Evolutionary conservation across 92 coral and sea anemone genomes (phyloP), one percentile per base, ranked within the genome.

Genomic region (Siderastrea radians): DNA sequence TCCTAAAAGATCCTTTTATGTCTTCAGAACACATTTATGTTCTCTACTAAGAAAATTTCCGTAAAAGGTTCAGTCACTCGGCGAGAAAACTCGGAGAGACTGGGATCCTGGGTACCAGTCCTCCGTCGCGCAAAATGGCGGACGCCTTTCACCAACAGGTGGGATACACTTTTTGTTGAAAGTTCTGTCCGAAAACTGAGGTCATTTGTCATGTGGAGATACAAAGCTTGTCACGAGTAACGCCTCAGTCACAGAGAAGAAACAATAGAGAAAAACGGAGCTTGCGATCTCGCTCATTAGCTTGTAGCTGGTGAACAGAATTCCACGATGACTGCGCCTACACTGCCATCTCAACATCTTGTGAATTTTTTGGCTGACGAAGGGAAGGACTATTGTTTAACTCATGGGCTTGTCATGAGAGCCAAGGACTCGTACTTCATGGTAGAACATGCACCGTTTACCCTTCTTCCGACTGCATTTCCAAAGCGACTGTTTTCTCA

Each of bases 371-470:
- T 85, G 15, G 82, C 82, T 53, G 63, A 45, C 17, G 89, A 85
- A 85, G 89, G 77, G 47, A 67, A 60, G 48, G 83, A 75, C 16
- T 85, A 75, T 59, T 85, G 89, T 57, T 13, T 85, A 46, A 66
- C 75, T n/a, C 75, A 85, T 55, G 89, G 89, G 7, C 70, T 85
- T 46, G 89, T 85, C n/a, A 51, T 85, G 83, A 48, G 38, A 77
- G 75, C 65, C 11, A 77, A 85, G 65, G 77, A 68, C 17, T 77
- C 75, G 60, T 52, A 7, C 46, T 68, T 8, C 26, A 17, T 10
- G 3, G 85, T 77, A 3, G 89, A 89, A 62, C 99, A 94, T 58
- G 96, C 96, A 6, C 99, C 99, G 0, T 97, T 97, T 60, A 88
- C 95, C 43, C 95, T 97, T 6, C 88, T 94, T 14, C 98, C 99